phyloP scores from a whole-genome alignment of 2,797 vertebrate species.

The Pelodytes ibericus region DNA sequence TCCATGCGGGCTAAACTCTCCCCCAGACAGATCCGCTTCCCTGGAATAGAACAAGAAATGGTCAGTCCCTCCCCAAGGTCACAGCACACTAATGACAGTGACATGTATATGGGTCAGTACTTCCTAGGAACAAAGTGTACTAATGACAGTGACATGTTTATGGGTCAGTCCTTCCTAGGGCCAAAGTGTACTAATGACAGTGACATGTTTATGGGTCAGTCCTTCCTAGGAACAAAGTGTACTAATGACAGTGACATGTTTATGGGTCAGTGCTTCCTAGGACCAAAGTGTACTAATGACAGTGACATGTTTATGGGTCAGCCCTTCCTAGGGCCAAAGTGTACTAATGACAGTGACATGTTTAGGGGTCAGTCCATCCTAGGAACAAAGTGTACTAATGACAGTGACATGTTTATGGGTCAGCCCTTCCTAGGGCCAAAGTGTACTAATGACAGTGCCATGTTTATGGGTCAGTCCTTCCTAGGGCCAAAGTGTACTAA shows the following conservation, averaged over 20 bases:
- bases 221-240: background rate
- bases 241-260: background rate
- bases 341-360: no score
- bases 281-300: no score
- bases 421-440: no score
- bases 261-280: background rate
- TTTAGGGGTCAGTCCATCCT: no score
- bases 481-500: no score
- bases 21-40: constrained; percentile 62
- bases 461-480: background rate
- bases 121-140: background rate
- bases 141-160: constrained; percentile 2
- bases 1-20: constrained; percentile 66
- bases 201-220: background rate
- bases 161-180: background rate
- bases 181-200: background rate
- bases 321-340: no score
- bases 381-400: no score
- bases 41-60: constrained; percentile 42
- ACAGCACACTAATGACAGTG: background rate
- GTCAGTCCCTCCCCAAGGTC: background rate
- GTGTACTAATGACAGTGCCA: no score
- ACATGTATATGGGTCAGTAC: background rate
- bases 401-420: no score
- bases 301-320: no score